Evolutionary conservation across 1,140 invertebrate species (phyloP).

Genomic region (Cyrtorhinus lividipennis): DNA sequence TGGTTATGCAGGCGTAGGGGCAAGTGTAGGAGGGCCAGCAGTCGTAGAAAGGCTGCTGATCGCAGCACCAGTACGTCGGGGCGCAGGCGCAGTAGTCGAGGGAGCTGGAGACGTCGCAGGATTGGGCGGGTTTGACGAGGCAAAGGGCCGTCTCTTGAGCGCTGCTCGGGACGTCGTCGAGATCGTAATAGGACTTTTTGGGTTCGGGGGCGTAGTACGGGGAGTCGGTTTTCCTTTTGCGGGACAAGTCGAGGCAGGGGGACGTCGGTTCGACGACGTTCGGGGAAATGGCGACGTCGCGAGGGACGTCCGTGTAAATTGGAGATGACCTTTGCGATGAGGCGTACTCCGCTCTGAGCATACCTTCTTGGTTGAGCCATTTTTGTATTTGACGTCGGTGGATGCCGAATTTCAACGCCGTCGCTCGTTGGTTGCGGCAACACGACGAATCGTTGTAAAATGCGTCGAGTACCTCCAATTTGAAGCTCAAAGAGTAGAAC

Average conservation of each 20-base stretch:
- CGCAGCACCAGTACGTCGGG: neutral
- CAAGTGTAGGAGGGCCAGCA: constrained; percentile 7
- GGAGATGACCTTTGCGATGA: neutral
- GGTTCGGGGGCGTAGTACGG: neutral
- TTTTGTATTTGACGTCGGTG: constrained; percentile 48
- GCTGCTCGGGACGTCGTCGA: constrained; percentile 4
- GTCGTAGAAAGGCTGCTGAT: neutral
- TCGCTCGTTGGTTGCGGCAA: constrained; percentile 43
- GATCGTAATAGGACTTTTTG: neutral
- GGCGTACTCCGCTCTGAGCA: constrained; percentile 32
- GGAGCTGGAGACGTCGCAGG: neutral
- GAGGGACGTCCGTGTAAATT: neutral
- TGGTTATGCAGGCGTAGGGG: constrained; percentile 16
- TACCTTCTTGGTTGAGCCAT: constrained; percentile 40
- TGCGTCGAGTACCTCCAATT: constrained; percentile 37
- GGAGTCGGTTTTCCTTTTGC: constrained; percentile 17
- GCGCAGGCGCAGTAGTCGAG: neutral
- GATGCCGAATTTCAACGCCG: constrained; percentile 43
- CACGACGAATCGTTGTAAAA: constrained; percentile 36
- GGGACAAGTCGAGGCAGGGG: constrained; percentile 23
- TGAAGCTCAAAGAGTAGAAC: constrained; percentile 38
- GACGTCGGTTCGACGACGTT: constrained; percentile 23
- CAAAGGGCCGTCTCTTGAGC: constrained; percentile 27
- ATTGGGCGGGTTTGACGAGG: constrained; percentile 22
- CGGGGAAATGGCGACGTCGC: constrained; percentile 31